Base-by-base conservation (phyloP, 2,113 vertebrate species). In the Lophochroa leadbeateri region DNA sequence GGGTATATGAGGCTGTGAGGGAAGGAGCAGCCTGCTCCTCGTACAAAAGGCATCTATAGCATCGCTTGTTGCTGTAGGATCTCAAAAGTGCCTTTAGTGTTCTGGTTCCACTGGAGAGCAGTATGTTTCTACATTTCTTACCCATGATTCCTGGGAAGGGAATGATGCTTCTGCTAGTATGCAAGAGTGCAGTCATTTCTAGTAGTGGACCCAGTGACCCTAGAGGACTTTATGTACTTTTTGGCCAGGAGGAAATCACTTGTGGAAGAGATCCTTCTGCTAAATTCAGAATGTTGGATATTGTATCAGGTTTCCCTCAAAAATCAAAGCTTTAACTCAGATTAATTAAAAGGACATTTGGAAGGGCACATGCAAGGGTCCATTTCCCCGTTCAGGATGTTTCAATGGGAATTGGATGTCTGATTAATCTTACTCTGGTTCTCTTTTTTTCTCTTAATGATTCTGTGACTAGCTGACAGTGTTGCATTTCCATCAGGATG, bases 61-160 rank as follows among this genome's bases (percentile, higher is more conserved):
- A 58, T 78, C 58, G 3, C 72, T 88, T 75, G 5, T 9, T 78
- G 86, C 80, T 60, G 52, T 27, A 46, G 68, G 43, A 70, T 93
- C 77, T 53, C 17, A 77, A 60, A 60, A 87, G 57, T 68, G 67
- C 19, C 35, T 57, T n/a, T 67, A 18, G 29, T 68, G n/a, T 79
- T 68, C 33, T 65, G 70, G 70, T 53, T 95, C 91, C 87, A 52
- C 86, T 90, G 95, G 93, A 94, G 91, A 95, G 90, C 91, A 92
- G 91, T 49, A 5, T 65, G 37, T 76, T 91, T 82, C 84, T 94
- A 49, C 5, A 2, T 82, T 91, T 90, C 90, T 87, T 29, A 47
- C 35, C 79, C 1, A 0, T 53, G 52, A 31, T 84, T 89, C 37
- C 53, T 53, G 53, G 84, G 49, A 94, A 89, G 21, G 67, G 28